Base-by-base conservation (phyloP, 2,888 invertebrate genomes). In the Rotaria sp. region DNA sequence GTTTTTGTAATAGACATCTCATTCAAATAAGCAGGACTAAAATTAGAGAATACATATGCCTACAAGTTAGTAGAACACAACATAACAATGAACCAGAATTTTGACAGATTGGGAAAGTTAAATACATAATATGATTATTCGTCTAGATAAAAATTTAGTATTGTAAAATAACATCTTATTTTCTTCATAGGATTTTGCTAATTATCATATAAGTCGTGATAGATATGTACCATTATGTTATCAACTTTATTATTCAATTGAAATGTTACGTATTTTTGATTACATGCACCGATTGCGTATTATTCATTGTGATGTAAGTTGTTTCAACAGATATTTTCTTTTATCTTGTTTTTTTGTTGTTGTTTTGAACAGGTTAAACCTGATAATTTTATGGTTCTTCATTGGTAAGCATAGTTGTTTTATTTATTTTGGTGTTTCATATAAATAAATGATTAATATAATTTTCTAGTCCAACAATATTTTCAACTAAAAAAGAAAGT, bases 191-290 rank as follows among this genome's bases (percentile, higher is more conserved):
- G 80, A 80, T 45, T 80, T 80, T 80, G 80, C 80, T 45, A 80
- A 80, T 80, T 80, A 80, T 80, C 80, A 80, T 45, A 80, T 80
- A 45, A 80, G 80, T n/a, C 41, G 80, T n/a, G 80, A 80, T 80
- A 45, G 80, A n/a, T 45, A 45, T 80, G 45, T 80, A 15, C 80
- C 80, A n/a, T 80, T 80, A 15, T 80, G 45, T n/a, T 80, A 80
- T 80, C 80, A 80, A 80, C 26, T 80, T 26, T 80, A 80, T 45
- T 80, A 80, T 80, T 80, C 80, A 24, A 80, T 80, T 45, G 80
- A 80, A 45, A 80, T 80, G 80, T 15, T 80, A 45, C 41, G 45
- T 45, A 80, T 80, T 15, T 80, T 80, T 45, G 45, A 80, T 45
- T 45, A 80, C 15, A 80, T 80, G 80, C 80, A 80, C 13, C 41